These are phyloP conservation scores for Nezara viridula DNA, from an alignment of 2,888 invertebrate genomes.

Conservation along the genomic window DNA sequence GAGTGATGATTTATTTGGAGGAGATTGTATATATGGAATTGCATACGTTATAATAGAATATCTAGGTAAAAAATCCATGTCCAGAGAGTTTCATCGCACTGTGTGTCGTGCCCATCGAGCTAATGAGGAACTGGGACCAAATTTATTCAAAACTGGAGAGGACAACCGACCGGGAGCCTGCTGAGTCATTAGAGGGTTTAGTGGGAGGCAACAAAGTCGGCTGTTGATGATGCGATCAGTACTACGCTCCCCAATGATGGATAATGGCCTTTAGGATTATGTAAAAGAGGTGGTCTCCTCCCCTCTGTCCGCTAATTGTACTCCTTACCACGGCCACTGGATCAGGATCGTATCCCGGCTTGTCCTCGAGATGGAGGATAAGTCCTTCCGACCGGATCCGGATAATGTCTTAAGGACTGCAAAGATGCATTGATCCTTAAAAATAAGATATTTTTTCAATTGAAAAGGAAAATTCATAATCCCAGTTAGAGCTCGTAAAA, in stretches of 20 bases:
- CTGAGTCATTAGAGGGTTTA: neutral
- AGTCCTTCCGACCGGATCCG: neutral
- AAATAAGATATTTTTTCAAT: too few species aligned
- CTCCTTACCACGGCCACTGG: neutral
- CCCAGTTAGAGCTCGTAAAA: too few species aligned
- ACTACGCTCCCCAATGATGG: neutral
- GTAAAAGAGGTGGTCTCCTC: neutral
- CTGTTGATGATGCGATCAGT: neutral
- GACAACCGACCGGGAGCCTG: neutral
- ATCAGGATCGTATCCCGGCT: neutral
- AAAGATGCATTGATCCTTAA: too few species aligned
- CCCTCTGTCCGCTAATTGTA: constrained; percentile 6
- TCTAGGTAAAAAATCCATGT: too few species aligned
- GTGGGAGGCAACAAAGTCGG: constrained; percentile 1
- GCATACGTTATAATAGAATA: too few species aligned
- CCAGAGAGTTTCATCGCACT: too few species aligned
- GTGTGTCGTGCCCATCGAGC: too few species aligned
- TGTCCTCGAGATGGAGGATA: neutral
- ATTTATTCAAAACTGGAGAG: neutral
- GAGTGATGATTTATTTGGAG: too few species aligned
- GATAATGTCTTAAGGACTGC: neutral
- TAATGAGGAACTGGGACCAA: neutral
- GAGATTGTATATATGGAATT: too few species aligned
- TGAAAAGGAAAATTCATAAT: too few species aligned
- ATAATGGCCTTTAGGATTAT: constrained; percentile 11